A percentile compares a stretch with the other conserved stretches of the same genome.
phyloP scores from a whole-genome alignment of 2,113 vertebrate species.

The Podarcis muralis region DNA sequence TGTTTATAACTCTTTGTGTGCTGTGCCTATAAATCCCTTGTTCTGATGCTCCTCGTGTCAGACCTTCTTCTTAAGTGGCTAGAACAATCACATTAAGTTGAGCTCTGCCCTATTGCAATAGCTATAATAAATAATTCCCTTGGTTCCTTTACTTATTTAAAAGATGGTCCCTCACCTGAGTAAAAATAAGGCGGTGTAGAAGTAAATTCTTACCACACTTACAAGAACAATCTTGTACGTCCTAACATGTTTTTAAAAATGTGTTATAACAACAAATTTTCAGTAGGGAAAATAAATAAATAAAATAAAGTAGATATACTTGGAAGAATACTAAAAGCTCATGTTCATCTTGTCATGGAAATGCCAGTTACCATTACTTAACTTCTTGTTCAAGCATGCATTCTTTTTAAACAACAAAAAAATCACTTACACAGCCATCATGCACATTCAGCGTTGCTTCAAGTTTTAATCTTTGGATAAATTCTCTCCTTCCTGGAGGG shows the following conservation, averaged over 20 bases:
- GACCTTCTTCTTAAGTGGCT: too few relatives aligned
- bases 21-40: too few relatives aligned
- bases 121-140: too few relatives aligned
- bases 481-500: constrained; percentile 93
- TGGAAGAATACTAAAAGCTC: background rate
- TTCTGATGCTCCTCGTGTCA: too few relatives aligned
- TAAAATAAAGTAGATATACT: background rate
- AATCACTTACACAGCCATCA: constrained; percentile 95
- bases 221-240: background rate
- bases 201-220: background rate
- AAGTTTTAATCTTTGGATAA: constrained; percentile 98
- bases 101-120: too few relatives aligned
- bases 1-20: too few relatives aligned
- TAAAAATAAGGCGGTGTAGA: too few relatives aligned
- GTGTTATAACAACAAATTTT: background rate
- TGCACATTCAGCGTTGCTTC: constrained; percentile 95
- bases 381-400: background rate
- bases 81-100: too few relatives aligned
- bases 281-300: background rate
- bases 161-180: too few relatives aligned
- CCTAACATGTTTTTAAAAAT: background rate
- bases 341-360: background rate
- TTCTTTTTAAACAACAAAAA: constrained; percentile 21
- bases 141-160: too few relatives aligned
- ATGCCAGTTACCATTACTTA: constrained; percentile 1